Evolutionary conservation across 2,797 vertebrate species (phyloP), one percentile per base, ranked within the genome.

Genomic region (Alcedo quadribrachys): DNA sequence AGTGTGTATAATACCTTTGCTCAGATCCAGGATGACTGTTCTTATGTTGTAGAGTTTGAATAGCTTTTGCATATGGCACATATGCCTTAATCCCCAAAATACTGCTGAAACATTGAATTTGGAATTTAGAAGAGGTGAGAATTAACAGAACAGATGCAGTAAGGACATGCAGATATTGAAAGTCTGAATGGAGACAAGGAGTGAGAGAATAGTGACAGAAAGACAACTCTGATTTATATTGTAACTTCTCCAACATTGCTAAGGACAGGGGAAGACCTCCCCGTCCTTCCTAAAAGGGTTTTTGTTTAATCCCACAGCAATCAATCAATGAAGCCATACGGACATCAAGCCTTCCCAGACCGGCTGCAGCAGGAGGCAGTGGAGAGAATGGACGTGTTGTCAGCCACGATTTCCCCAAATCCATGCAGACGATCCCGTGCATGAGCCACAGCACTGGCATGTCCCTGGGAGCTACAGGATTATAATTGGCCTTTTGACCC

Each of bases 391-490:
- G 99, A 95, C 98, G 99, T 92, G 98, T 99, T 96, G 98, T 99
- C 97, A 98, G 98, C 97, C 99, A 99, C 33, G 99, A 99, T 98
- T 99, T 99, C 97, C 98, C 98, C 96, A 99, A 99, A 98, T 98
- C 98, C 92, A 98, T 99, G 98, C 99, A 99, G 97, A 99, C 99
- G 5, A 98, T 99, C 96, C 99, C 99, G 85, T 99, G 99, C 98
- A 99, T 99, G 99, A 99, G 99, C 97, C 99, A 99, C 98, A 98
- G 98, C 92, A 98, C 99, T 84, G 99, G 98, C 97, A 98, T 99
- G 98, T 98, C 99, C 97, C 98, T 99, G 97, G 99, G 99, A 94
- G 98, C 99, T 93, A 99, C 99, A 1, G 99, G 99, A 98, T 99
- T 99, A 98, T 99, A 99, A 99, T 94, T 95, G 97, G 87, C 97